Evolutionary conservation across 2,888 invertebrate species (phyloP), one percentile per base, ranked within the genome.

Genomic region (Nomada ferruginata): DNA sequence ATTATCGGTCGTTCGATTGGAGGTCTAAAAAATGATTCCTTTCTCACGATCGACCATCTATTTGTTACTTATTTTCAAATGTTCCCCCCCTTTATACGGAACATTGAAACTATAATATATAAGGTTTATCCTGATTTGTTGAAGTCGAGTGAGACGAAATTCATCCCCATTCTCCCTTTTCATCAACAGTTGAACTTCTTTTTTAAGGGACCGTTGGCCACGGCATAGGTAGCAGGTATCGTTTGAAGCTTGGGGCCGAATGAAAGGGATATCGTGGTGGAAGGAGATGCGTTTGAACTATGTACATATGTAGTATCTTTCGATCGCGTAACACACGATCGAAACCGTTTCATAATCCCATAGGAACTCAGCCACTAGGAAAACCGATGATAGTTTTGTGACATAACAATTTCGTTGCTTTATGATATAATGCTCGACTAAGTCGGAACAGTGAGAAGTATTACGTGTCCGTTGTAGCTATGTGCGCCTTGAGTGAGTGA

Each of bases 341-440:
- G 47, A 44, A 13, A 2, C 7, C n/a, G 55, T 80, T 68, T 47
- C 23, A 52, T 68, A 80, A 80, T 72, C 55, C 26, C 50, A 20
- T 52, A 68, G n/a, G 47, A 65, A 79, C 7, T 20, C 23, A 15
- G 10, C 3, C 36, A 52, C 11, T 13, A 11, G 42, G 18, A 57
- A 42, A 73, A 61, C 13, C 29, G 52, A 23, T 18, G 53, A 26
- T 15, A 1, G 42, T 74, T 61, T 60, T 18, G 55, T 76, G 74
- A 70, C 73, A 69, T 76, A 73, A 76, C 78, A 20, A 59, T 75
- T 83, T 73, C 76, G 55, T 76, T 64, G 77, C 18, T 83, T 66
- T 74, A 72, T 89, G 89, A 89, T 85, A 89, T 89, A 89, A 89
- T 87, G 76, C 76, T 70, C 82, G 82, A 44, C 64, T 60, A 60